Evolutionary conservation across 2,113 vertebrate genomes (phyloP), one percentile per base, ranked within the genome.

Genomic region (Seriola aureovittata): DNA sequence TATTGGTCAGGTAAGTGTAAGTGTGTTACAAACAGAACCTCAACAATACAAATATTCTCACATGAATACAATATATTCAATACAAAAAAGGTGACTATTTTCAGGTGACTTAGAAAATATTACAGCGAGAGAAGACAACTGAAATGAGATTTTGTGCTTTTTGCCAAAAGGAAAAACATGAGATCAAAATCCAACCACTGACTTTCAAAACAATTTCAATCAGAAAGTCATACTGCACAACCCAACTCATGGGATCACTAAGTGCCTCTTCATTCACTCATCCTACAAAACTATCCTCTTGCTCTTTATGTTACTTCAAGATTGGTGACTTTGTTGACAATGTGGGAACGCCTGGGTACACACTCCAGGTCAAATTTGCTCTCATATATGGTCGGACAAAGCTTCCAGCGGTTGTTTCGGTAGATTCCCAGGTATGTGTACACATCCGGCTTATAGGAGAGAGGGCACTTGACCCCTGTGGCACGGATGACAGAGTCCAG

Each of bases 351-450:
- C 0, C 97, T 93, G 1, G 97, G 95, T 0, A 94, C 94, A 10
- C 96, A 95, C 89, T 97, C 96, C 68, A 98, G 92, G 88, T 98
- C 96, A 32, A 96, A 98, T 71, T 94, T 95, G 93, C 97, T 98
- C 90, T 98, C 97, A 12, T 97, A 98, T 62, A 98, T 97, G 34
- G 97, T 97, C 17, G 97, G 97, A 64, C 96, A 97, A 50, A 98
- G 93, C 70, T 96, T 97, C 97, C 97, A 98, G 80, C 96, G 95
- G 89, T 98, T 98, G 79, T 96, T 96, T 0, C 97, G 91, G 89
- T 98, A 98, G 85, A 98, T 97, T 32, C 97, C 97, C 88, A 98
- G 89, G 82, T 97, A 95, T 1, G 96, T 96, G 92, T 98, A 98
- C 58, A 96, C 97, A 3, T 98, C 96, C 0, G 97, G 97, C 89